These are phyloP conservation scores for Sicus ferrugineus DNA, from an alignment of 2,888 invertebrate species.

Conservation along the genomic window DNA sequence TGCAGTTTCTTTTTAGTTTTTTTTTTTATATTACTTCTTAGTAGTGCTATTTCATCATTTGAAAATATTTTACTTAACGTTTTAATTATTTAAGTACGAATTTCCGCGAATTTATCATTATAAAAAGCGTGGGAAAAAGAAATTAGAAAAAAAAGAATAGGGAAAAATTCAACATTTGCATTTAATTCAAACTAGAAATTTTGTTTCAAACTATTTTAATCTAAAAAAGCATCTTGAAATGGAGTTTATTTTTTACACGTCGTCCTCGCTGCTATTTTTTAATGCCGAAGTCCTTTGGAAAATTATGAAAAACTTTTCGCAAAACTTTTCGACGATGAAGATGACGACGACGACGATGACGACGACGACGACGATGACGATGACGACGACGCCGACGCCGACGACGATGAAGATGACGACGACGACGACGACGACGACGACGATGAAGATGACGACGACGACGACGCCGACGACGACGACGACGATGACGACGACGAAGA, in stretches of 20 bases:
- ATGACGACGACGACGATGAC: not conserved
- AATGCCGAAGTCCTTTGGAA: not conserved
- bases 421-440: not conserved
- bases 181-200: not conserved
- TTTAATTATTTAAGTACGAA: too few relatives aligned
- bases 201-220: conserved; percentile 28
- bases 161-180: not conserved
- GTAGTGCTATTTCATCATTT: too few relatives aligned
- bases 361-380: not conserved
- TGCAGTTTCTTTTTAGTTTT: not conserved
- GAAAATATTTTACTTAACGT: too few relatives aligned
- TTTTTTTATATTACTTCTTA: not conserved
- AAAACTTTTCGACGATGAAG: not conserved
- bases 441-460: not conserved
- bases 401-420: too few relatives aligned
- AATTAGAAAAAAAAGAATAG: not conserved
- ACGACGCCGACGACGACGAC: not conserved
- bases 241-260: not conserved
- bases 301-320: conserved; percentile 18
- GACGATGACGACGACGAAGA: too few relatives aligned
- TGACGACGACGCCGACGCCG: too few relatives aligned
- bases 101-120: too few relatives aligned
- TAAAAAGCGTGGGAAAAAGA: not conserved
- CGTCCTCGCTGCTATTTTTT: not conserved
- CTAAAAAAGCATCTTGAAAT: conserved; percentile 21